Evolutionary conservation across 2,888 invertebrate genomes (phyloP), one percentile per base, ranked within the genome.

Genomic region (Ceriagrion tenellum): DNA sequence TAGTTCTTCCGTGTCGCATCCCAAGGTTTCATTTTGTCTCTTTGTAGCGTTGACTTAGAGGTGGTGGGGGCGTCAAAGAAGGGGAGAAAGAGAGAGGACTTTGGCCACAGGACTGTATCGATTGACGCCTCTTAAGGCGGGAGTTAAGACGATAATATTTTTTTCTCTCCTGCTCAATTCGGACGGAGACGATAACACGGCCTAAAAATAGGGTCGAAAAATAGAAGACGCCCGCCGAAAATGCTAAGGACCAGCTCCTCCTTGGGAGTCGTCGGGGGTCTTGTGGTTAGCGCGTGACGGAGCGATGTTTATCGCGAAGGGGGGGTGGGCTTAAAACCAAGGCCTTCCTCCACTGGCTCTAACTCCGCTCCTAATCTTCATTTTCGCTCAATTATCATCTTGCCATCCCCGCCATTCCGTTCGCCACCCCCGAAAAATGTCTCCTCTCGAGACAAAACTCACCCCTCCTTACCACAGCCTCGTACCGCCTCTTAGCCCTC

Each of bases 341-440:
- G 81, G 16, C 16, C 81, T 81, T 35, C 35, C 81, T 18, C 1
- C 30, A n/a, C 16, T 6, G 81, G 26, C 26, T 30, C 26, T 26
- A 81, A 81, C 81, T 81, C 81, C 26, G 35, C 81, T 81, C 81
- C 81, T 81, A 81, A 81, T 81, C 81, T 81, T 81, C 81, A 81
- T 81, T 81, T 81, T 81, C 81, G 35, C 16, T 81, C 81, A 81
- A 81, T 81, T 81, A 81, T 81, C 81, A 81, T 81, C 81, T 16
- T 81, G 81, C 35, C 59, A 18, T 30, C 74, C 18, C 81, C 81
- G 13, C 81, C 30, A 35, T 16, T n/a, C 30, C 35, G 13, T n/a
- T 13, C 81, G 1, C 81, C 30, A 13, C 4, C 81, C 30, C 35
- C 81, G 35, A 81, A 30, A 35, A 47, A 8, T 2, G 59, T 59